Evolutionary conservation across 2,888 invertebrate genomes (phyloP).

Genomic region (Gisinianus flammeolus): DNA sequence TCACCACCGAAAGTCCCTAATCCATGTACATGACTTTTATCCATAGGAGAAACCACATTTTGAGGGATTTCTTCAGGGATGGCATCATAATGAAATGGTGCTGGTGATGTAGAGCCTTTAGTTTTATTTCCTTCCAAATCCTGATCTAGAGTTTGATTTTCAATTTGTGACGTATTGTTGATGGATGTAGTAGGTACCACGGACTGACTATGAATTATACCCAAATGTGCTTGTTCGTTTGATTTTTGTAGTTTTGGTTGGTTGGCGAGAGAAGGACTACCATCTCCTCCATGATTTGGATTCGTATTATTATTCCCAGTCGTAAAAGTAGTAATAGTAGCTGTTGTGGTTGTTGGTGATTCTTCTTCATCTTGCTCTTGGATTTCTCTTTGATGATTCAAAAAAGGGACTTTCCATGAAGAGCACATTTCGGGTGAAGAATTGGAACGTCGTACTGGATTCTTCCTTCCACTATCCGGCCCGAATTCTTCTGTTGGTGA

Average conservation of each 20-base stretch:
- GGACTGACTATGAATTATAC: constrained; percentile 1
- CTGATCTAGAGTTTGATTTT: constrained; percentile 28
- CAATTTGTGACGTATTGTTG: not conserved
- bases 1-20: not conserved
- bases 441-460: constrained; percentile 83
- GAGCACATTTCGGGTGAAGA: constrained; percentile 93
- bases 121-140: not conserved
- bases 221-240: constrained; percentile 23
- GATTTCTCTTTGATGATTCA: constrained; percentile 61
- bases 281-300: not conserved
- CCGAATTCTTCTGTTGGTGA: constrained; percentile 56
- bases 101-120: not conserved
- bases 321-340: too few species aligned
- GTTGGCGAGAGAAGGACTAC: not conserved
- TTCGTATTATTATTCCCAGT: too few species aligned
- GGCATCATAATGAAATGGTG: constrained; percentile 81
- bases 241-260: constrained; percentile 15
- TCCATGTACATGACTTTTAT: not conserved
- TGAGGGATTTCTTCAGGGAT: constrained; percentile 77
- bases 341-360: not conserved
- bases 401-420: constrained; percentile 77
- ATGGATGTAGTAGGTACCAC: not conserved
- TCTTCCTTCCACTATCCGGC: constrained; percentile 44
- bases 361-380: constrained; percentile 62
- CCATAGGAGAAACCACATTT: not conserved